These are phyloP conservation scores for Xenus cinereus DNA, from an alignment of 2,113 vertebrate genomes.

Conservation along the genomic window DNA sequence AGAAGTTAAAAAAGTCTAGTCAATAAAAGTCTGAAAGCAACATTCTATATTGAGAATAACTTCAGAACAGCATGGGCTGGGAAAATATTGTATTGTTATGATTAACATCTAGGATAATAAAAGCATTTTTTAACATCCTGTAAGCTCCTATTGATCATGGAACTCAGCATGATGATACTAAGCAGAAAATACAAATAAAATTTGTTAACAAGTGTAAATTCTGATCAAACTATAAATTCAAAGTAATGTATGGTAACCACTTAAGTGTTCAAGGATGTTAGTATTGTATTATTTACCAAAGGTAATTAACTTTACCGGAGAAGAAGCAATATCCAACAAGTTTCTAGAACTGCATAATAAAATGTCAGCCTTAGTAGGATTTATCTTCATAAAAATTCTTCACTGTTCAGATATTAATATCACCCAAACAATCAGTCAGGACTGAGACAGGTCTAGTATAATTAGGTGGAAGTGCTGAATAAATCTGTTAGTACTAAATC, in stretches of 20 bases:
- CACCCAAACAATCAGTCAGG: not conserved
- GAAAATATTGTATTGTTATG: not conserved
- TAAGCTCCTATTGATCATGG: not conserved
- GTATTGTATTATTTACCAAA: slow-evolving; percentile 8
- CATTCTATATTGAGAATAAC: not conserved
- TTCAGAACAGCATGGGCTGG: not conserved
- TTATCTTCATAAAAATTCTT: slow-evolving; percentile 36
- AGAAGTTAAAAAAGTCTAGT: not conserved
- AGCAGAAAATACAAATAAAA: not conserved
- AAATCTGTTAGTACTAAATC: not conserved
- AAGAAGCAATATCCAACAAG: not conserved
- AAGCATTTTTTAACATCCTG: not conserved
- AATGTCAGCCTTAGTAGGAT: not conserved
- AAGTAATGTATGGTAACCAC: not conserved
- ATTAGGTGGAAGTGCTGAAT: not conserved
- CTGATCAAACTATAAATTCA: not conserved
- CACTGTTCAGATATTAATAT: not conserved
- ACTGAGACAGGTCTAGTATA: not conserved
- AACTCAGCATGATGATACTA: not conserved
- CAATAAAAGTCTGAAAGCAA: not conserved
- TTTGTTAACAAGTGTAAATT: not conserved
- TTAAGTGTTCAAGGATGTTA: not conserved
- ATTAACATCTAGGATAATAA: not conserved
- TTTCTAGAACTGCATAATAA: slow-evolving; percentile 18
- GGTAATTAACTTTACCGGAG: not conserved